Percentiles rank a stretch among this genome's conserved stretches.
Conservation (phyloP, 2,797 vertebrate species). For the Anisognathus igniventris region DNA sequence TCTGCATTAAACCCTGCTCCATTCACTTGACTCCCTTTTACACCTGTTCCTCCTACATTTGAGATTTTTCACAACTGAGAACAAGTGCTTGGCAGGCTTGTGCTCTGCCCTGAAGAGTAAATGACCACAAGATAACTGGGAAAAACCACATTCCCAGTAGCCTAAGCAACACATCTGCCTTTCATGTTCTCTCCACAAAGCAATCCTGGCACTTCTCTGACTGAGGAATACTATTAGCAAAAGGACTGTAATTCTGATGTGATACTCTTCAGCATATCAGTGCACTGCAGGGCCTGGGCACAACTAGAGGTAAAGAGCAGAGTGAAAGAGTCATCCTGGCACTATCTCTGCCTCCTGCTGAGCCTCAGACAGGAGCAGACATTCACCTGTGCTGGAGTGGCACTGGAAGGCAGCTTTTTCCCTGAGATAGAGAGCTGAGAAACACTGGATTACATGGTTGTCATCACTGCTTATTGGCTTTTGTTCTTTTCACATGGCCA, state of each 20-base stretch:
- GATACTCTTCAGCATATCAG: not conserved
- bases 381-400: not conserved
- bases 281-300: not conserved
- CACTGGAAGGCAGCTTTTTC: slow-evolving; percentile 14
- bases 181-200: not conserved
- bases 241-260: not conserved
- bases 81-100: not conserved
- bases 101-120: not conserved
- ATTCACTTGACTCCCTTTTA: not conserved
- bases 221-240: not conserved
- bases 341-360: slow-evolving; percentile 11
- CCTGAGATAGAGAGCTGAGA: not conserved
- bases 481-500: not conserved
- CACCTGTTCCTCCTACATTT: not conserved
- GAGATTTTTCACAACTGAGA: not conserved
- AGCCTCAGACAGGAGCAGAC: not conserved
- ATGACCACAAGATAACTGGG: not conserved
- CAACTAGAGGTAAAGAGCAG: not conserved
- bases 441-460: slow-evolving; percentile 46
- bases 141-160: not conserved
- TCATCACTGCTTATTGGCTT: slow-evolving; percentile 39
- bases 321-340: not conserved
- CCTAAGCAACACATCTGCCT: not conserved
- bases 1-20: not conserved
- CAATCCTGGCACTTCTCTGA: not conserved